These are phyloP conservation scores for Montipora capitata DNA, from an alignment of 92 coral and sea anemone species.

Conservation along the genomic window DNA sequence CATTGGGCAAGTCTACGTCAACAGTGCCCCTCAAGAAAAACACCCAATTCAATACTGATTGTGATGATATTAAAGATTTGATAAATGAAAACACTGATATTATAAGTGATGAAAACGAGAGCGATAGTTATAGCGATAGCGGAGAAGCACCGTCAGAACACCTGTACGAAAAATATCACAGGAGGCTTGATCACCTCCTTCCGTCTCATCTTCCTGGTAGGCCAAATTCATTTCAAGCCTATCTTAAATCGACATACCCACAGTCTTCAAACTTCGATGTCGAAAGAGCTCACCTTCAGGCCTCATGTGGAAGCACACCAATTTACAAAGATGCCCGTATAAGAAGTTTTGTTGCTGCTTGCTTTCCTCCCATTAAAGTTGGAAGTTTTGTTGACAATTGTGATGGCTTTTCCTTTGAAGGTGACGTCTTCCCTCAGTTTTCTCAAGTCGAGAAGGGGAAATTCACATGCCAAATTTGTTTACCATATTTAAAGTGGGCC, in stretches of 20 bases:
- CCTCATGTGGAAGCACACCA: slow-evolving; percentile 24
- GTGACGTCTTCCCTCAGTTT: slow-evolving; percentile 29
- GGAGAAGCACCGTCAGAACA: slow-evolving; percentile 13
- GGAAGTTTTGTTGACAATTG: slow-evolving; percentile 26
- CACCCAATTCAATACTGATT: neutral
- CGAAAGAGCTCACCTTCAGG: slow-evolving; percentile 12
- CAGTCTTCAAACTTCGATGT: neutral
- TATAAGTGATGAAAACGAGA: slow-evolving; percentile 5
- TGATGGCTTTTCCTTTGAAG: slow-evolving; percentile 12
- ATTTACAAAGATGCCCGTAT: slow-evolving; percentile 37
- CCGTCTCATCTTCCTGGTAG: slow-evolving; percentile 20
- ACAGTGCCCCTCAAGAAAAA: neutral
- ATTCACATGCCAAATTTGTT: slow-evolving; percentile 30
- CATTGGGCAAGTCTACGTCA: neutral
- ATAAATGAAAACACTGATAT: neutral
- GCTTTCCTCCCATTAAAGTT: slow-evolving; percentile 53
- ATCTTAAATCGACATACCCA: slow-evolving; percentile 3
- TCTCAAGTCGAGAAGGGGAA: slow-evolving; percentile 18
- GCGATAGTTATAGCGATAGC: neutral
- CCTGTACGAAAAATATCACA: slow-evolving; percentile 6
- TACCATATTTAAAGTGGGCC: no score
- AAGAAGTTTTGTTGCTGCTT: slow-evolving; percentile 33
- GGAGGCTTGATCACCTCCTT: neutral
- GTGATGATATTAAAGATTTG: neutral
- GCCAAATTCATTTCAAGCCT: slow-evolving; percentile 20